These are phyloP conservation scores for Mythimna lalbum DNA, from an alignment of 2,888 invertebrate species.

Conservation along the genomic window DNA sequence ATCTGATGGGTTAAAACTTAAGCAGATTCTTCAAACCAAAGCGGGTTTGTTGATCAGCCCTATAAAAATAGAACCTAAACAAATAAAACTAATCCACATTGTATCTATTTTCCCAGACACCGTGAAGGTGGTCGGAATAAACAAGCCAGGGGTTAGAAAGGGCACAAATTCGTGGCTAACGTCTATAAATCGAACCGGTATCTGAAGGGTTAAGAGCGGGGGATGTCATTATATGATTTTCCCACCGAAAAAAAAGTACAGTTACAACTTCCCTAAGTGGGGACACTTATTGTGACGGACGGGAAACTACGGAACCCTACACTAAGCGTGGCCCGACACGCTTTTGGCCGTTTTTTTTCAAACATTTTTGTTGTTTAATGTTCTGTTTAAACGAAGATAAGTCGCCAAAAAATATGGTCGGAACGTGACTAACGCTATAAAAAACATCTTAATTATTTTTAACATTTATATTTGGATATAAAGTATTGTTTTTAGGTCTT, in stretches of 20 bases:
- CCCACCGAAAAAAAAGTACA: no score
- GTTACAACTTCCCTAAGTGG: no score
- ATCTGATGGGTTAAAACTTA: neutral
- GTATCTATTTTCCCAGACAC: conserved; percentile 37
- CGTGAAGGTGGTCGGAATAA: conserved; percentile 61
- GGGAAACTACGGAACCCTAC: no score
- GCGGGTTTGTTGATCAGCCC: no score
- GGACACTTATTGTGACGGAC: no score
- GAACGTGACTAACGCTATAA: neutral
- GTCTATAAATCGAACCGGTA: conserved; percentile 73
- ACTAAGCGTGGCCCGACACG: no score
- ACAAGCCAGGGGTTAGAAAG: conserved; percentile 62
- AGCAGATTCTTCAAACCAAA: neutral
- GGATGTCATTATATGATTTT: no score
- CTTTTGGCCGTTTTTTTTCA: no score
- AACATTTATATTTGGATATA: neutral
- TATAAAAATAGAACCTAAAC: conserved; percentile 11
- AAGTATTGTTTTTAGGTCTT: neutral
- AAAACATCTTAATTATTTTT: neutral
- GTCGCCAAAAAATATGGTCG: neutral
- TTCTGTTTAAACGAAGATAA: conserved; percentile 1
- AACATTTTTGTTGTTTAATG: no score
- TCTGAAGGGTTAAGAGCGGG: no score
- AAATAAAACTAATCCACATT: conserved; percentile 38
- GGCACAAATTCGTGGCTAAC: conserved; percentile 69